These are phyloP conservation scores for Pandemis heparana DNA, from an alignment of 2,888 invertebrate species.

Conservation along the genomic window DNA sequence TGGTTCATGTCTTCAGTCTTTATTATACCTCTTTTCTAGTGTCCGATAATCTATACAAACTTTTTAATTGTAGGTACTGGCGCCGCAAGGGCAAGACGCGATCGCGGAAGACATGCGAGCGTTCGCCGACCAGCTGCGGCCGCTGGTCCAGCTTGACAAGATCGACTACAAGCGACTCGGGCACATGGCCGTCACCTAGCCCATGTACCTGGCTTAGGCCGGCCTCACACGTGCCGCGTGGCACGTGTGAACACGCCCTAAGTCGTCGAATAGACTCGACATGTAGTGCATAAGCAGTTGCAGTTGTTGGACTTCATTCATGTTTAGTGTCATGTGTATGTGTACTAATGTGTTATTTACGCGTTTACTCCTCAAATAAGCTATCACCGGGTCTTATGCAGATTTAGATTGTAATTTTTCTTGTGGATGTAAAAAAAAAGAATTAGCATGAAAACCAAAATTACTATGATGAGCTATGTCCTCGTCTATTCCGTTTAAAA, in stretches of 20 bases:
- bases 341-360: too few species aligned
- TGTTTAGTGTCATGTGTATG: too few species aligned
- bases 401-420: too few species aligned
- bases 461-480: too few species aligned
- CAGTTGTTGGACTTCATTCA: slow-evolving; percentile 8
- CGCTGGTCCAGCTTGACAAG: slow-evolving; percentile 96
- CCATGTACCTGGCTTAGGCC: slow-evolving; percentile 59
- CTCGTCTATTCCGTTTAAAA: too few species aligned
- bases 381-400: too few species aligned
- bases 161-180: slow-evolving; percentile 94
- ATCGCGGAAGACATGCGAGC: slow-evolving; percentile 98
- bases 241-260: slow-evolving; percentile 53
- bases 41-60: neutral
- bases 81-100: slow-evolving; percentile 96
- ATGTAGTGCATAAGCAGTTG: slow-evolving; percentile 15
- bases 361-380: neutral
- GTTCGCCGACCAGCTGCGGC: slow-evolving; percentile 97
- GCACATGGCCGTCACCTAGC: slow-evolving; percentile 75
- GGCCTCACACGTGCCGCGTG: slow-evolving; percentile 42
- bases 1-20: too few species aligned
- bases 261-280: slow-evolving; percentile 29
- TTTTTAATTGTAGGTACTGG: slow-evolving; percentile 86
- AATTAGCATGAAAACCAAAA: too few species aligned
- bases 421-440: too few species aligned
- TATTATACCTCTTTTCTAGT: too few species aligned